Conservation (phyloP, 2,797 vertebrate genomes). For the Cheirogaleus major region DNA sequence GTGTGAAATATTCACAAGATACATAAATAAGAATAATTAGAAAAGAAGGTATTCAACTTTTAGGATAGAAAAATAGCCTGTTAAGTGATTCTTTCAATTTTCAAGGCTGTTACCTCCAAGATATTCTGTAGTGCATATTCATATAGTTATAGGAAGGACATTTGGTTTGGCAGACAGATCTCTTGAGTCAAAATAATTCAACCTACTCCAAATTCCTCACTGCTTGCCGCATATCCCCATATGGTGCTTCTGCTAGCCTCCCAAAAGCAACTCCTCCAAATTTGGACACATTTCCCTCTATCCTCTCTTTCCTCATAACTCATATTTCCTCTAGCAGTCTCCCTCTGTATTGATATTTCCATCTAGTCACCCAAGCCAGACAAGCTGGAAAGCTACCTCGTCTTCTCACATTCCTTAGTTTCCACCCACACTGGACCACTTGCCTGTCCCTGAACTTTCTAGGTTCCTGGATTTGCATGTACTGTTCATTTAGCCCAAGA, state of each 20-base stretch:
- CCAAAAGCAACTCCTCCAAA: slow-evolving; percentile 61
- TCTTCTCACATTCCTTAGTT: neutral
- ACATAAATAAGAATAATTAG: slow-evolving; percentile 63
- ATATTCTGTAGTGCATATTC: slow-evolving; percentile 76
- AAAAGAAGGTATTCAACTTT: slow-evolving; percentile 58
- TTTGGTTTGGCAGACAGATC: slow-evolving; percentile 74
- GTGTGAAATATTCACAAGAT: slow-evolving; percentile 37
- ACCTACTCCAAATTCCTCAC: slow-evolving; percentile 64
- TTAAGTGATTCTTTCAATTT: slow-evolving; percentile 60
- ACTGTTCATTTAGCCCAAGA: neutral
- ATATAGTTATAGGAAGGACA: slow-evolving; percentile 78
- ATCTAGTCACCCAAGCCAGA: neutral
- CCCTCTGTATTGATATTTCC: neutral
- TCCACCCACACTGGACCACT: neutral
- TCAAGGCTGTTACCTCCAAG: slow-evolving; percentile 72
- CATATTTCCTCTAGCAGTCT: slow-evolving; percentile 20
- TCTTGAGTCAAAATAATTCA: slow-evolving; percentile 77
- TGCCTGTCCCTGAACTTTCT: neutral
- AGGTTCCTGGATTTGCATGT: neutral
- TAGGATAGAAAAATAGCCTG: slow-evolving; percentile 62
- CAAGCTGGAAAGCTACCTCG: neutral
- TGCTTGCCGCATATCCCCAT: slow-evolving; percentile 61
- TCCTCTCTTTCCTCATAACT: slow-evolving; percentile 38
- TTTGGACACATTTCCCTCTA: slow-evolving; percentile 59
- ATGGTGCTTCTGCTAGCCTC: slow-evolving; percentile 69